Evolutionary conservation across 2,797 vertebrate genomes (phyloP).

Genomic region (Takifugu ocellatus): DNA sequence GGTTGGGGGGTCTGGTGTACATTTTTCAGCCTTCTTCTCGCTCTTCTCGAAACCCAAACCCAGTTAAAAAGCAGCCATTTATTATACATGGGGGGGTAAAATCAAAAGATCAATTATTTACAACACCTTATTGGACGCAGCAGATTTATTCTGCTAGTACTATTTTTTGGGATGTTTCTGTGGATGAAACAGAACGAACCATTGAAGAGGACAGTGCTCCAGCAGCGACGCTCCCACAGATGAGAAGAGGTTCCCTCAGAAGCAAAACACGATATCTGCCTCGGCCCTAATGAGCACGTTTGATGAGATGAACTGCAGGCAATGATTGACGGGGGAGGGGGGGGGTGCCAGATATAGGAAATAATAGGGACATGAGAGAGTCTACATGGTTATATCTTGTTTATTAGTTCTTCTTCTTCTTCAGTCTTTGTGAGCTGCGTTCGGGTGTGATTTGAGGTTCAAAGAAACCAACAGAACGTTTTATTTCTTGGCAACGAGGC

Average conservation of each 20-base stretch:
- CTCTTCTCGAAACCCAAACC: not conserved
- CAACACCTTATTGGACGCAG: slow-evolving; percentile 2
- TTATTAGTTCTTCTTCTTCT: not conserved
- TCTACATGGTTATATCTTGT: slow-evolving; percentile 2
- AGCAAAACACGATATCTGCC: slow-evolving; percentile 26
- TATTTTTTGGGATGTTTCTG: too few relatives aligned
- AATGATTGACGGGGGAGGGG: slow-evolving; percentile 52
- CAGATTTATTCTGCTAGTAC: too few relatives aligned
- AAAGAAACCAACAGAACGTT: too few relatives aligned
- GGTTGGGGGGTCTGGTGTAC: too few relatives aligned
- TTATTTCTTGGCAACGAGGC: too few relatives aligned
- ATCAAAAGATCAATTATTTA: slow-evolving; percentile 39
- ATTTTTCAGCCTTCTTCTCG: too few relatives aligned
- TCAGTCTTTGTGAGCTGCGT: too few relatives aligned
- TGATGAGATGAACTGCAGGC: slow-evolving; percentile 67
- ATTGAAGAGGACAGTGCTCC: too few relatives aligned
- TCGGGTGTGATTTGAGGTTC: too few relatives aligned
- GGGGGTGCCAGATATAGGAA: slow-evolving; percentile 12
- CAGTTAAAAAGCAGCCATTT: not conserved
- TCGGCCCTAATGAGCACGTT: slow-evolving; percentile 52
- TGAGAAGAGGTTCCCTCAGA: slow-evolving; percentile 17
- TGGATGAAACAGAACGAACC: too few relatives aligned
- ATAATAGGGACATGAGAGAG: not conserved
- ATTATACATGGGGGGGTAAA: not conserved
- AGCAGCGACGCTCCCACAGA: not conserved